Evolutionary conservation across 2,113 vertebrate genomes (phyloP).

Genomic region (Daubentonia madagascariensis): DNA sequence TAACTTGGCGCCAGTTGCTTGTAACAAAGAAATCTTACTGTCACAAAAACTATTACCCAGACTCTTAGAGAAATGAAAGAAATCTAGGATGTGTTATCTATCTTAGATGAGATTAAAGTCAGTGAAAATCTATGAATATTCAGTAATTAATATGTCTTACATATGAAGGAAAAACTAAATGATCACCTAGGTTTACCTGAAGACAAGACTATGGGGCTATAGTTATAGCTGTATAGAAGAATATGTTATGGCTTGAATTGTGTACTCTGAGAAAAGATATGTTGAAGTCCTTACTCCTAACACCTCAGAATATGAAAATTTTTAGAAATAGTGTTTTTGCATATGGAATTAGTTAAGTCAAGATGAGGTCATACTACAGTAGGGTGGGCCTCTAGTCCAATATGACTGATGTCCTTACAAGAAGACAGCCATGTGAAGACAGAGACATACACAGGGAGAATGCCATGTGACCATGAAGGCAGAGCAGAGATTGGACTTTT

Average conservation of each 20-base stretch:
- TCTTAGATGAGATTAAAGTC: not conserved
- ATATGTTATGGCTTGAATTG: not conserved
- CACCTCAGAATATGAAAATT: not conserved
- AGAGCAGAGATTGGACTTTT: not conserved
- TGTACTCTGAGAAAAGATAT: not conserved
- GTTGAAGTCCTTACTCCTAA: not conserved
- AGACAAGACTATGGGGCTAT: not conserved
- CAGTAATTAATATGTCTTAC: not conserved
- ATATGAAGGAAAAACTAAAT: not conserved
- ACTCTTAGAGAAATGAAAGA: not conserved
- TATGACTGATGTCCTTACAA: not conserved
- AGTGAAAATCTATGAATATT: not conserved
- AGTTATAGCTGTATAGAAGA: not conserved
- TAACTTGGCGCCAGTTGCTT: not conserved
- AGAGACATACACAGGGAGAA: not conserved
- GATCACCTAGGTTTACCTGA: not conserved
- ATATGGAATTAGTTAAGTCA: not conserved
- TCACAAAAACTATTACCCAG: not conserved
- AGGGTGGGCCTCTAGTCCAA: not conserved
- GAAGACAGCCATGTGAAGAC: not conserved
- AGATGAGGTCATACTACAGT: not conserved
- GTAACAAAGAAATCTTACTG: not conserved
- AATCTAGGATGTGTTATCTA: not conserved
- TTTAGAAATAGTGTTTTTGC: not conserved
- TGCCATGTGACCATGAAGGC: not conserved